A percentile compares a stretch with the other conserved stretches of the same genome.
Evolutionary conservation across 53 echinoderm and acorn worm species (phyloP).

Genomic region (Arbacia lixula): DNA sequence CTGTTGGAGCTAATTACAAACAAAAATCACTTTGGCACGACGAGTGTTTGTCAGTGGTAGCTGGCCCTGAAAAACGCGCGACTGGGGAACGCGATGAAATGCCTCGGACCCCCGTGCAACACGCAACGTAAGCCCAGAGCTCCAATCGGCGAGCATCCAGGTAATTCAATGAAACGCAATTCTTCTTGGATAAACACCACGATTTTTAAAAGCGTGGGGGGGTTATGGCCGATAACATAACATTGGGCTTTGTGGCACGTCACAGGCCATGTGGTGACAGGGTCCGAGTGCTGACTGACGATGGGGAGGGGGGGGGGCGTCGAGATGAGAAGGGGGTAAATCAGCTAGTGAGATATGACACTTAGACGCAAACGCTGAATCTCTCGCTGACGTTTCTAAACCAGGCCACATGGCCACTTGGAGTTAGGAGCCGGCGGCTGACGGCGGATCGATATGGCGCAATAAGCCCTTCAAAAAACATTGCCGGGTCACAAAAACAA

Average conservation of each 20-base stretch:
- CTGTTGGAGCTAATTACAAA: constrained; percentile 56
- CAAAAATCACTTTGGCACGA: constrained; percentile 61
- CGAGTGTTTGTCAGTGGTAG: constrained; percentile 54
- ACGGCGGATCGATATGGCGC: background rate
- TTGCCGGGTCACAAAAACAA: too few relatives aligned
- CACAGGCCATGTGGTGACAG: background rate
- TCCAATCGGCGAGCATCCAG: constrained; percentile 3
- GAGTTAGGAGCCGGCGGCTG: too few relatives aligned
- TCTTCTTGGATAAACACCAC: constrained; percentile 57
- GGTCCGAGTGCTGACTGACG: constrained; percentile 6
- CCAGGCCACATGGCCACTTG: background rate
- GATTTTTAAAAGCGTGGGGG: constrained; percentile 37
- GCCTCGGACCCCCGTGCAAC: background rate
- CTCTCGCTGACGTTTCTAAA: constrained; percentile 44
- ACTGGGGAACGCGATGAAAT: constrained; percentile 21
- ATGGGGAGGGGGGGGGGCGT: too few relatives aligned
- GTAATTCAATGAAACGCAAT: constrained; percentile 63
- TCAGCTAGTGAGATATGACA: constrained; percentile 56
- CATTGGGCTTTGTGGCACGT: constrained; percentile 30
- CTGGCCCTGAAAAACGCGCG: constrained; percentile 9
- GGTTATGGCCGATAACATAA: constrained; percentile 52
- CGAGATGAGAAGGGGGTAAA: constrained; percentile 17
- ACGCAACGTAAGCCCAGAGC: constrained; percentile 36
- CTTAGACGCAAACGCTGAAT: too few relatives aligned
- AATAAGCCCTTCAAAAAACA: too few relatives aligned